Evolutionary conservation across 1,140 invertebrate species (phyloP), one percentile per base, ranked within the genome.

Genomic region (Drosophila nasuta): DNA sequence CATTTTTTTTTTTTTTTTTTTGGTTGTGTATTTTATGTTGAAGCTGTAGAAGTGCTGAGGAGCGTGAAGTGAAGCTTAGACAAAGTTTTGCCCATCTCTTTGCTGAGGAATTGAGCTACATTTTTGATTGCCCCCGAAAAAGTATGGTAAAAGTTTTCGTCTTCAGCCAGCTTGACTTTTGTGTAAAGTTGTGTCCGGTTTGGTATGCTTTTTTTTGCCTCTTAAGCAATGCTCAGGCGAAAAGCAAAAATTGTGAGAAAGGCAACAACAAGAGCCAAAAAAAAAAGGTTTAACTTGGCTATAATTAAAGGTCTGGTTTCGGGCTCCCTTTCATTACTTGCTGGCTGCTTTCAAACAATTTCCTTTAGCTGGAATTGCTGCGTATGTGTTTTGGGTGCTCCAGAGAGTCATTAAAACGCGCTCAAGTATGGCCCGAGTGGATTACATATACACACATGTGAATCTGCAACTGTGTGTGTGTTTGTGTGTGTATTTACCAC

Each of bases 341-440:
- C 60, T 51, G 45, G 41, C 25, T 60, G 41, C 25, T 52, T 62
- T 57, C 30, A 51, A 59, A 49, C 43, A 35, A 41, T 35, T 62
- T 70, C 38, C 43, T 74, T 81, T 11, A 57, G 46, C 38, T 54
- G 54, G 48, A 30, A 38, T 35, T 58, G 74, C 58, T 71, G 20
- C 77, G 76, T 72, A 83, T 87, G 81, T 83, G 80, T 75, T 78
- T 67, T 72, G 60, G 77, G 70, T 72, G 64, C 83, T 83, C 85
- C 48, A 63, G 86, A 89, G 85, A 85, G 78, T 79, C 85, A 89
- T 89, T 89, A 89, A 81, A 79, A 75, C 71, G 70, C 81, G 69
- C 68, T 79, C 72, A 82, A 81, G 75, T 79, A 72, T 74, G 56
- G 43, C 51, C 51, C 35, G 57, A 77, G 43, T 13, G 57, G 63